phyloP scores from a whole-genome alignment of 1,140 invertebrate species.

The Saxidomus purpurata region DNA sequence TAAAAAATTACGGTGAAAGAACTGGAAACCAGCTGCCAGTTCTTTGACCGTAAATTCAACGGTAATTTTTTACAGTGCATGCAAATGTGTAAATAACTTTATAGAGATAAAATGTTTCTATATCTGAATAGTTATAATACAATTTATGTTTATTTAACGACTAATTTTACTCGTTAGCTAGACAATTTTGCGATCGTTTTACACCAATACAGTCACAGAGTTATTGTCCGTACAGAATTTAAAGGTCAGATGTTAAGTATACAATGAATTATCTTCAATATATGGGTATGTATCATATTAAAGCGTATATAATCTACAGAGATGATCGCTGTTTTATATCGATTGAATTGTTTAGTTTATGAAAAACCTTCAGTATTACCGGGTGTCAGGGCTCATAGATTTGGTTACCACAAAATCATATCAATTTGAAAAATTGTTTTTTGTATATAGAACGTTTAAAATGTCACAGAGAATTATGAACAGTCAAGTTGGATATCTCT shows the following conservation, averaged over 20 bases:
- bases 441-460: no score
- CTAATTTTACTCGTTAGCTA: no score
- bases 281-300: conserved; percentile 3
- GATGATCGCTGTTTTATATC: conserved; percentile 12
- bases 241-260: neutral
- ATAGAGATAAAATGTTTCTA: no score
- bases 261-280: neutral
- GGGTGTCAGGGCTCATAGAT: neutral
- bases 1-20: no score
- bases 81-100: no score
- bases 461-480: no score
- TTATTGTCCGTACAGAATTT: neutral
- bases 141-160: no score
- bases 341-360: conserved; percentile 31
- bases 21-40: no score
- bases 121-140: no score
- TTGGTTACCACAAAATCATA: neutral
- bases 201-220: neutral
- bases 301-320: neutral
- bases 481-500: no score
- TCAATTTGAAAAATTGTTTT: neutral
- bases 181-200: neutral
- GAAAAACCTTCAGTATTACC: conserved; percentile 10
- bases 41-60: no score
- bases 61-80: no score